Conservation (phyloP, 1,140 invertebrate species). For the Catajapyx aquilonaris region DNA sequence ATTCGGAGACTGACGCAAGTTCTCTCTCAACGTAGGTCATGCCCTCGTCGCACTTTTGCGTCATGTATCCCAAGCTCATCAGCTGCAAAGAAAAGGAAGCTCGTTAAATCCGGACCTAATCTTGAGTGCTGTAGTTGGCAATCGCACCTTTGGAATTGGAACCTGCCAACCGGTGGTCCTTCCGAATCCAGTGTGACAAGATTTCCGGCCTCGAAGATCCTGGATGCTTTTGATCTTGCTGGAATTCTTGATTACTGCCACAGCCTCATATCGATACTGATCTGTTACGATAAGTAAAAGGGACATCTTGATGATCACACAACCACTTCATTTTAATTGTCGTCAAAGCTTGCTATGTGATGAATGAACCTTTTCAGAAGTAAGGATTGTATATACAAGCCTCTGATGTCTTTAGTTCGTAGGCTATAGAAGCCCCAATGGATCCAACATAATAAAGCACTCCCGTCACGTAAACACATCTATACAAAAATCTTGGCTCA, state of each 20-base stretch:
- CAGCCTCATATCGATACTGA: slow-evolving; percentile 50
- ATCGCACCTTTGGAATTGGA: slow-evolving; percentile 22
- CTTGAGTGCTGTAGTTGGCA: too few relatives aligned
- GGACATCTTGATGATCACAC: too few relatives aligned
- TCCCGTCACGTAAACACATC: too few relatives aligned
- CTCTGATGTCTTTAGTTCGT: too few relatives aligned
- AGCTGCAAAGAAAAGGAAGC: slow-evolving; percentile 39
- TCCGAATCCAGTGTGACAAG: slow-evolving; percentile 57
- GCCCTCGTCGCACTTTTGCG: slow-evolving; percentile 36
- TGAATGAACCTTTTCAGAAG: too few relatives aligned
- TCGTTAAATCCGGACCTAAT: too few relatives aligned
- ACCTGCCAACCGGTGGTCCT: slow-evolving; percentile 56
- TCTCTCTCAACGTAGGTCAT: slow-evolving; percentile 53
- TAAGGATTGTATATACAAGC: too few relatives aligned
- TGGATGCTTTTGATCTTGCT: slow-evolving; percentile 35
- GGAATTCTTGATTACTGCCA: slow-evolving; percentile 49
- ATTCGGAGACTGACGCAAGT: slow-evolving; percentile 40
- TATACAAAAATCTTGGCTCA: too few relatives aligned
- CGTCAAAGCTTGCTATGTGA: too few relatives aligned
- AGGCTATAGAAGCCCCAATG: too few relatives aligned
- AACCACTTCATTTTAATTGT: too few relatives aligned
- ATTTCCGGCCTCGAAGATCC: slow-evolving; percentile 43
- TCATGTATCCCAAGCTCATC: slow-evolving; percentile 39
- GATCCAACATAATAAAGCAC: too few relatives aligned
- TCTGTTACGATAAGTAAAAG: slow-evolving; percentile 26